Conservation (phyloP, 2,113 vertebrate genomes). For the Xyrauchen texanus region DNA sequence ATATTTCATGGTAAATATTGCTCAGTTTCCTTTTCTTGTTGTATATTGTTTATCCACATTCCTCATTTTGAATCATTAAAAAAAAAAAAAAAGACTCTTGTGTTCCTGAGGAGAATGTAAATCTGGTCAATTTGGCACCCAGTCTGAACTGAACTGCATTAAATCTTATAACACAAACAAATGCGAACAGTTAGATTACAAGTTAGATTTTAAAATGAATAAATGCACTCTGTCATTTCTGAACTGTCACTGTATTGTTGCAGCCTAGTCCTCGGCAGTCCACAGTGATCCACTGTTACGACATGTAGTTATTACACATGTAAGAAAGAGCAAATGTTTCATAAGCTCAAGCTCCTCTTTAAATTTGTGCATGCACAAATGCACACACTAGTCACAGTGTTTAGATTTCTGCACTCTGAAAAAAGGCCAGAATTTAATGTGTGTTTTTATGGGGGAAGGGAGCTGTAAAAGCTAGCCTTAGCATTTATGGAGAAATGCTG, state of each 20-base stretch:
- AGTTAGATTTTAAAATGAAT: too few species aligned
- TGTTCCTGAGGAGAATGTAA: slow-evolving; percentile 20
- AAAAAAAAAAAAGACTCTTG: neutral
- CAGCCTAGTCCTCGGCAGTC: too few species aligned
- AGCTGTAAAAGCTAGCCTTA: slow-evolving; percentile 29
- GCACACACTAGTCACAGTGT: slow-evolving; percentile 36
- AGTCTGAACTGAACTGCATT: too few species aligned
- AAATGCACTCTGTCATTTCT: too few species aligned
- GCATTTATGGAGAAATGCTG: slow-evolving; percentile 3
- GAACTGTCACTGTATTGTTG: too few species aligned
- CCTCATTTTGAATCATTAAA: neutral
- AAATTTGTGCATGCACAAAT: slow-evolving; percentile 25
- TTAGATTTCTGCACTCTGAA: neutral
- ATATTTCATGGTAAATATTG: neutral
- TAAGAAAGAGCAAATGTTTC: slow-evolving; percentile 14
- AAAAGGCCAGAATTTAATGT: slow-evolving; percentile 15
- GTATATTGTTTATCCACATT: neutral
- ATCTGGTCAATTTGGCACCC: neutral
- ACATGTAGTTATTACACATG: neutral
- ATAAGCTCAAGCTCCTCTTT: slow-evolving; percentile 19
- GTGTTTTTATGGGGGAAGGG: slow-evolving; percentile 42
- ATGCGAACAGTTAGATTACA: too few species aligned
- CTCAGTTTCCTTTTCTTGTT: neutral
- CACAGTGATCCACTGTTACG: too few species aligned
- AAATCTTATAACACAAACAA: too few species aligned